Conservation (phyloP, 2,888 invertebrate genomes). For the Alentia gelatinosa region DNA sequence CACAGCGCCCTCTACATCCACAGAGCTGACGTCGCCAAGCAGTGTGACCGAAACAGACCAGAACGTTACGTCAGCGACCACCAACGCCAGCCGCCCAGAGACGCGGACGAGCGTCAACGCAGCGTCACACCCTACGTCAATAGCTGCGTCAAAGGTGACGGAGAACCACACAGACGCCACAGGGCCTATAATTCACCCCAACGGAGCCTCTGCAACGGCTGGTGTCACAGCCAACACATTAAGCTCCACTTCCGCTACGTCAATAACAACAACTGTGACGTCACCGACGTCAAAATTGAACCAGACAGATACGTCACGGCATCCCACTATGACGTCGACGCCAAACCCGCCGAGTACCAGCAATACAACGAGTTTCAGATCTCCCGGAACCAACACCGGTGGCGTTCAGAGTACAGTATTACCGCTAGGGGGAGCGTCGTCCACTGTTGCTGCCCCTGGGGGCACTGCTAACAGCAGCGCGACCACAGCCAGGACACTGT, state of each 20-base stretch:
- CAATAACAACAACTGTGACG: not conserved
- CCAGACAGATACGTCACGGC: not conserved
- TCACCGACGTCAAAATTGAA: not conserved
- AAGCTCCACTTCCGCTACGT: not conserved
- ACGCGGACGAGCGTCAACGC: not conserved
- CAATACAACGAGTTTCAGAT: not conserved
- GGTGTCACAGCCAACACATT: not conserved
- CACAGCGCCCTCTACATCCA: not conserved
- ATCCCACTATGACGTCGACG: not conserved
- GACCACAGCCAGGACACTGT: not conserved
- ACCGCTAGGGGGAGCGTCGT: not conserved
- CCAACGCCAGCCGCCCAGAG: not conserved
- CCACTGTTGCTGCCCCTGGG: not conserved
- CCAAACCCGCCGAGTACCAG: not conserved
- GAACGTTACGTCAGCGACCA: not conserved
- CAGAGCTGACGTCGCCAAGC: not conserved
- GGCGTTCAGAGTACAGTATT: not conserved
- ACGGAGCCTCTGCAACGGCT: not conserved
- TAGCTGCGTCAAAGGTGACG: not conserved
- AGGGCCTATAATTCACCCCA: not conserved
- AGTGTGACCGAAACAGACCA: not conserved
- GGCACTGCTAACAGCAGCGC: not conserved
- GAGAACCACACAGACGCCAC: slow-evolving; percentile 3
- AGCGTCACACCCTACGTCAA: not conserved
- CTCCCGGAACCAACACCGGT: no score